phyloP scores from a whole-genome alignment of 2,888 invertebrate genomes.

The Archaeoteleia sp. region DNA sequence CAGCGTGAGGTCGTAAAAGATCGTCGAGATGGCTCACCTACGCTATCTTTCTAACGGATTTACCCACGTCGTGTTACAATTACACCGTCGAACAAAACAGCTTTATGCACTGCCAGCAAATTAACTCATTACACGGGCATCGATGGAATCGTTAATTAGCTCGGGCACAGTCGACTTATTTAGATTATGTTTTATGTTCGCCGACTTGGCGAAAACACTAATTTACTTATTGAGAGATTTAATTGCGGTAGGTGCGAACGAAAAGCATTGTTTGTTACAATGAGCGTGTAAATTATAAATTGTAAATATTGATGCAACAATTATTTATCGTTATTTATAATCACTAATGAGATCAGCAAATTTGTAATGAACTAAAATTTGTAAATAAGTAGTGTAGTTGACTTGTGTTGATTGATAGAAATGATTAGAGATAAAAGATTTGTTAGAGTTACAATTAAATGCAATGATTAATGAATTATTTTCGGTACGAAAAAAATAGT shows the following conservation, averaged over 20 bases:
- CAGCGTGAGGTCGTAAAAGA: neutral
- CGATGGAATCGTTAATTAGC: constrained; percentile 22
- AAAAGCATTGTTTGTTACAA: constrained; percentile 9
- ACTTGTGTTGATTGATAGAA: no score
- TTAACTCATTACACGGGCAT: constrained; percentile 22
- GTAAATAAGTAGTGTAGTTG: no score
- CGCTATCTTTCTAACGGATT: constrained; percentile 17
- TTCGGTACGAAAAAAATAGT: no score
- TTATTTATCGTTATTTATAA: no score
- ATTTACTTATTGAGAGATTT: constrained; percentile 19
- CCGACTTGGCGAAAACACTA: constrained; percentile 4
- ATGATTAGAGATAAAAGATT: no score
- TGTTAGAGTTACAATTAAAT: no score
- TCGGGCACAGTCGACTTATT: constrained; percentile 2
- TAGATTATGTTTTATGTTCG: constrained; percentile 1
- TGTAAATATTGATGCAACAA: no score
- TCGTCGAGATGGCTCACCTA: constrained; percentile 13
- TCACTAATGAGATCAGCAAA: no score
- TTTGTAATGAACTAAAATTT: no score
- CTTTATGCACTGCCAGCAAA: constrained; percentile 15
- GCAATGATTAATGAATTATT: no score
- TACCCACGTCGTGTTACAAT: constrained; percentile 20
- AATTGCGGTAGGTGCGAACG: neutral
- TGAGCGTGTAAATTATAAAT: neutral
- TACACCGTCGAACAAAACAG: constrained; percentile 13